phyloP scores from a whole-genome alignment of 2,888 invertebrate species.

The Salpingus planirostris region DNA sequence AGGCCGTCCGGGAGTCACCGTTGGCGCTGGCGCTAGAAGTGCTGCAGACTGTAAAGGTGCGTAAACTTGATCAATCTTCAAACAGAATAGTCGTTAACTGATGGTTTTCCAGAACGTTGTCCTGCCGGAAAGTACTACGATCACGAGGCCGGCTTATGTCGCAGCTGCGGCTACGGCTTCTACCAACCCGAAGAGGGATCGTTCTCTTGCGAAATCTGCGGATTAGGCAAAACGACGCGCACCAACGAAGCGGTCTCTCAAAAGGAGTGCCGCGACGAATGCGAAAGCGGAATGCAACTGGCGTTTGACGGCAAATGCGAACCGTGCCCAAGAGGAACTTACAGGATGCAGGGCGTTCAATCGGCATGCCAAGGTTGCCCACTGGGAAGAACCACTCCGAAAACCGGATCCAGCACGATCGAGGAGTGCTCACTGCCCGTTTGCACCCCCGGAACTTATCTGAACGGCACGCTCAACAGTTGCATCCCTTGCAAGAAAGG shows the following conservation, averaged over 20 bases:
- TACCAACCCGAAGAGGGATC: slow-evolving; percentile 88
- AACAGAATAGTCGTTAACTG: too few relatives aligned
- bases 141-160: slow-evolving; percentile 76
- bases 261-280: slow-evolving; percentile 86
- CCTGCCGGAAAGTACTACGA: slow-evolving; percentile 92
- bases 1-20: slow-evolving; percentile 82
- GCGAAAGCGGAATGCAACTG: slow-evolving; percentile 75
- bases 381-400: slow-evolving; percentile 80
- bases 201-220: slow-evolving; percentile 81
- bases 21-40: slow-evolving; percentile 77
- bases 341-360: slow-evolving; percentile 73
- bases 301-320: slow-evolving; percentile 86
- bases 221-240: slow-evolving; percentile 84
- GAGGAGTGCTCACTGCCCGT: slow-evolving; percentile 91
- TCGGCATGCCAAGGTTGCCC: slow-evolving; percentile 85
- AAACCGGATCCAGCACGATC: slow-evolving; percentile 69
- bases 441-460: slow-evolving; percentile 73
- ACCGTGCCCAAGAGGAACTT: slow-evolving; percentile 70
- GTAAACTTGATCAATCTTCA: too few relatives aligned
- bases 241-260: slow-evolving; percentile 81
- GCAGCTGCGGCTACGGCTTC: slow-evolving; percentile 89
- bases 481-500: slow-evolving; percentile 85
- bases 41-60: slow-evolving; percentile 80
- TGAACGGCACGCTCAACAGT: slow-evolving; percentile 77
- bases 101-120: slow-evolving; percentile 63